Evolutionary conservation across 2,888 invertebrate genomes (phyloP).

Genomic region (Melitaea athalia): DNA sequence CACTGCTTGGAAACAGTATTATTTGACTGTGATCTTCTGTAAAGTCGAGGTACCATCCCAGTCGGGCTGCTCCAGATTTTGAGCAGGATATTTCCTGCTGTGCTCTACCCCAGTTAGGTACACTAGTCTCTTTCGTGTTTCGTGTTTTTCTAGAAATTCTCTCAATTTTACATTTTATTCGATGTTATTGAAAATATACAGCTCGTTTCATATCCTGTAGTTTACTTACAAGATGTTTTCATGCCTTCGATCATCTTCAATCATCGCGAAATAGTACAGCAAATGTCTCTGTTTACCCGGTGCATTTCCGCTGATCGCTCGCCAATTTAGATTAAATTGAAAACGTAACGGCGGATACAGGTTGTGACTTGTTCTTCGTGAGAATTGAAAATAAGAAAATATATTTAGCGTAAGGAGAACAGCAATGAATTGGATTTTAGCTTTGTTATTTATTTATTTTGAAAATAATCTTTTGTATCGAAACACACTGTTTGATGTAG

Average conservation of each 20-base stretch:
- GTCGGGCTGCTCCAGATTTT: no score
- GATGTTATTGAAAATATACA: conserved; percentile 15
- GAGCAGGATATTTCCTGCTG: no score
- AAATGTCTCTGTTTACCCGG: conserved; percentile 8
- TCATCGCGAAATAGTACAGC: conserved; percentile 8
- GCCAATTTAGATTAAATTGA: conserved; percentile 30
- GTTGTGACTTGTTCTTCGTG: conserved; percentile 34
- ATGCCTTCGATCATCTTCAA: conserved; percentile 23
- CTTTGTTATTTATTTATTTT: conserved; percentile 1
- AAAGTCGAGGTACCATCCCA: no score
- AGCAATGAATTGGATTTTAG: conserved; percentile 32
- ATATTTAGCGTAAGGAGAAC: conserved; percentile 24
- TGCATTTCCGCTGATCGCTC: conserved; percentile 5
- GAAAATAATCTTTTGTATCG: background rate
- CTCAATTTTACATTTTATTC: background rate
- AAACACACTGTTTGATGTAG: no score
- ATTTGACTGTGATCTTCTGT: no score
- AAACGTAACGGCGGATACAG: conserved; percentile 38
- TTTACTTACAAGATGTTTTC: conserved; percentile 17
- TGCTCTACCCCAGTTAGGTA: no score
- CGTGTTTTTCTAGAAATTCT: conserved; percentile 2
- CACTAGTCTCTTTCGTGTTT: background rate
- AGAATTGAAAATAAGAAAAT: conserved; percentile 23
- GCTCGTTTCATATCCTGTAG: conserved; percentile 22
- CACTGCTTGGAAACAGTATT: no score